phyloP scores from a whole-genome alignment of 2,797 vertebrate species.

The Liparis tanakae region DNA sequence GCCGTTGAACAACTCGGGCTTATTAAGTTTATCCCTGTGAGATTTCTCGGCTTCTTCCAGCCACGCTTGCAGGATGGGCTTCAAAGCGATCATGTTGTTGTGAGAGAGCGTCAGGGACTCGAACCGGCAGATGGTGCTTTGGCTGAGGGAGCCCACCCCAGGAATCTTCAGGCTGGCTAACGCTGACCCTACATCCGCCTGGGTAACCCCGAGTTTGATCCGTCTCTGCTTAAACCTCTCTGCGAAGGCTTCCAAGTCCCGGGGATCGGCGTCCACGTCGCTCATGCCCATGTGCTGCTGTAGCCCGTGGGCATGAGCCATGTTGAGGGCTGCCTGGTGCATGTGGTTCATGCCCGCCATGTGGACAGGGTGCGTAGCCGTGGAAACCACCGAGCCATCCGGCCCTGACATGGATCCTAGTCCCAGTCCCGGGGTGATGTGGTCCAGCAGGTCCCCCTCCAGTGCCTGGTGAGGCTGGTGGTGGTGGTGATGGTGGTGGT shows the following conservation, averaged over 20 bases:
- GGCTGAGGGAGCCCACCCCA: slow-evolving; percentile 93
- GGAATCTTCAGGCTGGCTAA: slow-evolving; percentile 95
- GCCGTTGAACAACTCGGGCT: slow-evolving; percentile 96
- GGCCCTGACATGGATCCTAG: slow-evolving; percentile 94
- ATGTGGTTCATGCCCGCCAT: slow-evolving; percentile 98
- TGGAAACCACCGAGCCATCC: slow-evolving; percentile 95
- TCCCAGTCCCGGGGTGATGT: slow-evolving; percentile 94
- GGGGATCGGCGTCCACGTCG: slow-evolving; percentile 96
- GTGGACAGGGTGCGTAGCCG: slow-evolving; percentile 92
- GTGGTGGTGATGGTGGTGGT: slow-evolving; percentile 94
- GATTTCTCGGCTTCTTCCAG: slow-evolving; percentile 97
- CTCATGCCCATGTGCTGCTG: slow-evolving; percentile 95
- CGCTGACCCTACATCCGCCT: slow-evolving; percentile 96
- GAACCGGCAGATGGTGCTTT: slow-evolving; percentile 95
- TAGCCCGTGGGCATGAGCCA: slow-evolving; percentile 96
- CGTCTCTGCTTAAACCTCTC: slow-evolving; percentile 97
- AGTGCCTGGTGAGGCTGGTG: slow-evolving; percentile 96
- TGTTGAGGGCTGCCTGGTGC: slow-evolving; percentile 98
- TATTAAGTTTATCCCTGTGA: slow-evolving; percentile 95
- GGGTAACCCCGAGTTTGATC: slow-evolving; percentile 98
- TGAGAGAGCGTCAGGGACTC: slow-evolving; percentile 94
- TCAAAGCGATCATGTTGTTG: slow-evolving; percentile 97
- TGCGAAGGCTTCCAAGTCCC: slow-evolving; percentile 97
- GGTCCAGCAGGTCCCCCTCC: slow-evolving; percentile 97
- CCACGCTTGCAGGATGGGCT: slow-evolving; percentile 97